Conservation (phyloP, 2,888 invertebrate genomes). For the Chloroclysta siterata region DNA sequence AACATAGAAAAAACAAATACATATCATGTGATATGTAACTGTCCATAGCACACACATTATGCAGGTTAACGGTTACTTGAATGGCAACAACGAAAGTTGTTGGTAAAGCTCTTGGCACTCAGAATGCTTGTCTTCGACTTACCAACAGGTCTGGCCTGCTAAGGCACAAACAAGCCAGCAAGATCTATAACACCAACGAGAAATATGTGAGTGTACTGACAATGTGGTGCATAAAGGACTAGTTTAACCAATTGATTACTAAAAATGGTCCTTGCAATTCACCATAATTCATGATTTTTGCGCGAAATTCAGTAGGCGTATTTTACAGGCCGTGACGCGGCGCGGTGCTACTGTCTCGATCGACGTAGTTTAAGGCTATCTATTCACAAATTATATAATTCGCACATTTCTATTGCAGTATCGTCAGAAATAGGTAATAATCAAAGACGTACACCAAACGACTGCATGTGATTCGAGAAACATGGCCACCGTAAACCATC, state of each 20-base stretch:
- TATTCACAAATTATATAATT: conserved; percentile 73
- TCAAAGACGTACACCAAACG: conserved; percentile 66
- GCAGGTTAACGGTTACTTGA: conserved; percentile 78
- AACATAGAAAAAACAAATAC: conserved; percentile 74
- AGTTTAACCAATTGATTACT: conserved; percentile 66
- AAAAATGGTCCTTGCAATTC: conserved; percentile 84
- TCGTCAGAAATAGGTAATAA: conserved; percentile 65
- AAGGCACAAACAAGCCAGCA: conserved; percentile 91
- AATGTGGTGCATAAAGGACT: conserved; percentile 78
- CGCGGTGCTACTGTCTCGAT: conserved; percentile 61
- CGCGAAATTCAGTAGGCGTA: conserved; percentile 75
- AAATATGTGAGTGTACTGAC: conserved; percentile 76
- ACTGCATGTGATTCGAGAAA: conserved; percentile 82
- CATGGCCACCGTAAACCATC: conserved; percentile 80
- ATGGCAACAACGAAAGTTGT: conserved; percentile 76
- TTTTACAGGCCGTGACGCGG: conserved; percentile 54
- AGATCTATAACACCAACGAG: conserved; percentile 88
- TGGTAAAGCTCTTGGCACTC: conserved; percentile 75
- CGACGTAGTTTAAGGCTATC: conserved; percentile 55
- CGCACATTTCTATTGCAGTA: conserved; percentile 65
- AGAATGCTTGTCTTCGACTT: conserved; percentile 82
- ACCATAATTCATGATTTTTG: conserved; percentile 77
- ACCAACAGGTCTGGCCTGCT: conserved; percentile 90
- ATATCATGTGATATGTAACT: conserved; percentile 57
- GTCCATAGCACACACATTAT: conserved; percentile 82